phyloP scores from a whole-genome alignment of 2,113 vertebrate species.

The Hypomesus transpacificus region DNA sequence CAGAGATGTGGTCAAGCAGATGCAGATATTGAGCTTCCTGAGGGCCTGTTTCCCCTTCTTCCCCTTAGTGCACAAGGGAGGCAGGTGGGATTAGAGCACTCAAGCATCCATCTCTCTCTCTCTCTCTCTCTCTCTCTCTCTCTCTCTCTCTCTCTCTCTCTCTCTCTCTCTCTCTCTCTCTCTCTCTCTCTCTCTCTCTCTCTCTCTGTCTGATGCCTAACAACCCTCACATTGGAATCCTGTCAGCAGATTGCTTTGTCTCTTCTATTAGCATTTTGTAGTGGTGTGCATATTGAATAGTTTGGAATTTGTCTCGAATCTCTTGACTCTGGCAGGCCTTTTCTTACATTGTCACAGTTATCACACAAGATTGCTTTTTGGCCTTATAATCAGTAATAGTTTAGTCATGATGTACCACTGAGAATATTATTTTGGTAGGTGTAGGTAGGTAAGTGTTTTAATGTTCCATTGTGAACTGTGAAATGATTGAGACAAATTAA shows the following conservation, averaged over 20 bases:
- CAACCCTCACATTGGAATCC: slow-evolving; percentile 66
- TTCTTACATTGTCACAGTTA: slow-evolving; percentile 45
- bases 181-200: slow-evolving; percentile 18
- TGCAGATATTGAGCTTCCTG: slow-evolving; percentile 59
- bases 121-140: slow-evolving; percentile 20
- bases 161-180: slow-evolving; percentile 18
- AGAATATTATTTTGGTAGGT: too few relatives aligned
- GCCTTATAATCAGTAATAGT: slow-evolving; percentile 41
- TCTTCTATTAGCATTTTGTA: slow-evolving; percentile 68
- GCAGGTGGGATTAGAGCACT: slow-evolving; percentile 60
- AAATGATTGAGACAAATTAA: too few relatives aligned
- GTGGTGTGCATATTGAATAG: slow-evolving; percentile 61
- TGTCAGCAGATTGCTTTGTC: slow-evolving; percentile 60
- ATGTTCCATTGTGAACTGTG: too few relatives aligned
- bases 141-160: slow-evolving; percentile 25
- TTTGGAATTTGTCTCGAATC: slow-evolving; percentile 48
- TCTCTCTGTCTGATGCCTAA: slow-evolving; percentile 45
- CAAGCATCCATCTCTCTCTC: slow-evolving; percentile 40
- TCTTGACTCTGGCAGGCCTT: slow-evolving; percentile 47
- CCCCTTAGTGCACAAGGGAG: slow-evolving; percentile 24
- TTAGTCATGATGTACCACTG: slow-evolving; percentile 20
- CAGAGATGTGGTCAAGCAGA: slow-evolving; percentile 60
- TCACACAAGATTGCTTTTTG: slow-evolving; percentile 54
- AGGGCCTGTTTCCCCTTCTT: slow-evolving; percentile 17
- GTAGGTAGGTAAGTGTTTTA: too few relatives aligned